phyloP scores from a whole-genome alignment of 2,797 vertebrate species.

The Enteromius radiatus region DNA sequence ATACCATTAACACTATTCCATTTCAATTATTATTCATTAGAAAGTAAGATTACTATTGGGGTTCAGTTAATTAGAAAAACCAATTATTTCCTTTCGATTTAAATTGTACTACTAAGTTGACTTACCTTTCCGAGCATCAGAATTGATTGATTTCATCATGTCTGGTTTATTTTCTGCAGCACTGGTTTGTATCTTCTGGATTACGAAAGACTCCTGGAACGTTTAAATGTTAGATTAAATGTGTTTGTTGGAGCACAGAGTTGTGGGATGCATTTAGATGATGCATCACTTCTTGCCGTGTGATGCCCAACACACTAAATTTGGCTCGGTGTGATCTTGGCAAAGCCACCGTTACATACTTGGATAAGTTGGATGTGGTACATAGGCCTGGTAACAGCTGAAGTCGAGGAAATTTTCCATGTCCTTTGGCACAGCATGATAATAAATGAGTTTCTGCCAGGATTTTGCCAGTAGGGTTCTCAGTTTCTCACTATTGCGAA shows the following conservation, averaged over 20 bases:
- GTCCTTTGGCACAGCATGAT: constrained; percentile 32
- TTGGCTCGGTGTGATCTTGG: constrained; percentile 42
- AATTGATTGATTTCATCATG: neutral
- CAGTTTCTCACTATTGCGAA: constrained; percentile 1
- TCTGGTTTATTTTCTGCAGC: neutral
- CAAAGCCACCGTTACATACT: constrained; percentile 37
- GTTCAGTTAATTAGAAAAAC: neutral
- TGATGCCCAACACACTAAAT: constrained; percentile 36
- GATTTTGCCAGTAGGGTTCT: constrained; percentile 5
- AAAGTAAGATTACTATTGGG: neutral
- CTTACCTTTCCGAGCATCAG: neutral
- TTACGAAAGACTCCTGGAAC: constrained; percentile 23
- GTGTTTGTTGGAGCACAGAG: constrained; percentile 28
- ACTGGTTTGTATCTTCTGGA: neutral
- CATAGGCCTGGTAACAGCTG: constrained; percentile 7
- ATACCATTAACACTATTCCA: neutral
- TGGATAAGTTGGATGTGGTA: constrained; percentile 21
- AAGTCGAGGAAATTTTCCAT: constrained; percentile 41
- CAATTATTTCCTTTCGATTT: neutral
- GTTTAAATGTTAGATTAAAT: constrained; percentile 29
- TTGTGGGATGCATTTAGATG: constrained; percentile 45
- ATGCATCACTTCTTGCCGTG: constrained; percentile 41
- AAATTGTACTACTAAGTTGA: neutral
- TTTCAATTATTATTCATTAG: neutral
- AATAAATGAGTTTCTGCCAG: constrained; percentile 6